Percentiles rank a stretch among this genome's conserved stretches.
Evolutionary conservation across 2,888 invertebrate species (phyloP).

Genomic region (Cotesia congregata): DNA sequence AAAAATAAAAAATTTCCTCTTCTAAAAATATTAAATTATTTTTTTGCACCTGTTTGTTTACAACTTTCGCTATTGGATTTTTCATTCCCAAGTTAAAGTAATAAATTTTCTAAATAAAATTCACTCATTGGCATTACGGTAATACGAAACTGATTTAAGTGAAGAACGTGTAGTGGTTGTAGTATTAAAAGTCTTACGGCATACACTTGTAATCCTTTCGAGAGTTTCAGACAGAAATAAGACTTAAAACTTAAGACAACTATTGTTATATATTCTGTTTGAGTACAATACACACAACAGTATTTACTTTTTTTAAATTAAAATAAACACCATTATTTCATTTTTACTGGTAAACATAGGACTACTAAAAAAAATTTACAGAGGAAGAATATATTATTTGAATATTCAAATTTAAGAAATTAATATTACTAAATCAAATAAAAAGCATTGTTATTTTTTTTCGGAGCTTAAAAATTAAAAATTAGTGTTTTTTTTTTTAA

Average conservation of each 20-base stretch:
- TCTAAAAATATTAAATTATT: not conserved
- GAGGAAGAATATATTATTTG: not conserved
- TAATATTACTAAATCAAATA: not conserved
- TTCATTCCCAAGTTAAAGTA: not conserved
- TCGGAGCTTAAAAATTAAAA: not conserved
- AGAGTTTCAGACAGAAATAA: not conserved
- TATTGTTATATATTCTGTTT: not conserved
- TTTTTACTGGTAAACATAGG: not conserved
- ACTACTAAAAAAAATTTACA: not conserved
- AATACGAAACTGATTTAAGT: slow-evolving; percentile 22
- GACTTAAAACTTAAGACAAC: not conserved
- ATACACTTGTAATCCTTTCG: slow-evolving; percentile 15
- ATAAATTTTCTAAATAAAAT: slow-evolving; percentile 2
- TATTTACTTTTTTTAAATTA: not conserved
- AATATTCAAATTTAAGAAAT: not conserved
- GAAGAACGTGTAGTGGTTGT: not conserved
- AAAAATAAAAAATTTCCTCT: not conserved
- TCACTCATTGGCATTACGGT: slow-evolving; percentile 12
- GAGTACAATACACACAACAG: not conserved
- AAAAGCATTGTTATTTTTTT: not conserved
- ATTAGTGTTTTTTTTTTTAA: not conserved
- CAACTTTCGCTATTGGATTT: not conserved
- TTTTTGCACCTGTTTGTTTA: not conserved
- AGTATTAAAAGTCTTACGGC: slow-evolving; percentile 18
- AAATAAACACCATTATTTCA: not conserved